Conservation (phyloP, 2,113 vertebrate species). For the Pionites leucogaster region DNA sequence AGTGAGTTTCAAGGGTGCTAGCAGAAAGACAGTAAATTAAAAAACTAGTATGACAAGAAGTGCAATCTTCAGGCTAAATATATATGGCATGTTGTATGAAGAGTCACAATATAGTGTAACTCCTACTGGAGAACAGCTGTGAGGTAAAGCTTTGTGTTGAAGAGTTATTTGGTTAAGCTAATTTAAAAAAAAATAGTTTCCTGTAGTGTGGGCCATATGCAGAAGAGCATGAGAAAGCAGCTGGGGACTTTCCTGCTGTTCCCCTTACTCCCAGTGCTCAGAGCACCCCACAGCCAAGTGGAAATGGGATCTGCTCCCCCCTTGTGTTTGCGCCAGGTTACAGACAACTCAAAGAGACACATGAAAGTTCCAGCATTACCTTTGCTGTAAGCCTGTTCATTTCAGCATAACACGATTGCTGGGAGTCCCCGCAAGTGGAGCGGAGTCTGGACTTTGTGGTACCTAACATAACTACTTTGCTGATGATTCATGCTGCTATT, state of each 20-base stretch:
- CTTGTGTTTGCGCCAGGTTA: not conserved
- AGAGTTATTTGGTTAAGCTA: not conserved
- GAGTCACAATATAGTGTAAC: not conserved
- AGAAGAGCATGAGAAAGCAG: not conserved
- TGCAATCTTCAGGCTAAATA: not conserved
- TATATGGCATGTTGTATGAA: not conserved
- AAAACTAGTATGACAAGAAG: not conserved
- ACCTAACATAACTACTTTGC: not conserved
- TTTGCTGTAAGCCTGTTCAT: not conserved
- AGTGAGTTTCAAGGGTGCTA: not conserved
- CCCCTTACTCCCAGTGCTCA: not conserved
- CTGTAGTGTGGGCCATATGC: not conserved
- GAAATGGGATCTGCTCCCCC: not conserved
- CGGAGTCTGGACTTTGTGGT: not conserved
- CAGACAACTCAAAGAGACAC: not conserved
- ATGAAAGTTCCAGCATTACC: not conserved
- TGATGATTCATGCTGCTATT: not conserved
- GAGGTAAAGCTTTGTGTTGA: not conserved
- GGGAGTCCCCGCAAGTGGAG: not conserved
- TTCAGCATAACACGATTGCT: not conserved
- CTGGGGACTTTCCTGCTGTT: not conserved
- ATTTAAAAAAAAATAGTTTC: not conserved
- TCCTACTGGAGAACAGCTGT: not conserved
- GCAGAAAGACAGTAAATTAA: slow-evolving; percentile 2
- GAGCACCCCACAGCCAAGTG: not conserved